Conservation (phyloP, 1,140 invertebrate genomes). For the Prorops nasuta region DNA sequence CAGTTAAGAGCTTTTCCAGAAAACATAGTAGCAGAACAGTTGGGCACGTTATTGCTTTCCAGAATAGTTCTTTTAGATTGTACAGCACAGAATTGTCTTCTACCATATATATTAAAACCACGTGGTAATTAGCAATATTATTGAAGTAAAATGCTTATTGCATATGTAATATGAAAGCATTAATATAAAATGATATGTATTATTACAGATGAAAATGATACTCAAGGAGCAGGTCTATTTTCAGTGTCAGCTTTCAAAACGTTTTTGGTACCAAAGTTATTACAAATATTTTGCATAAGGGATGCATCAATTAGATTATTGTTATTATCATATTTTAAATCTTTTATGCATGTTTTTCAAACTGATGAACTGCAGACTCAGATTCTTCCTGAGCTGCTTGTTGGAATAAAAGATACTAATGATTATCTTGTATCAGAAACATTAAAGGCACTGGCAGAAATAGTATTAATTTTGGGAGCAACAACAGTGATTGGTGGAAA, state of each 20-base stretch:
- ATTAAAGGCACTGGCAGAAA: slow-evolving; percentile 72
- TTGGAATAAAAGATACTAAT: slow-evolving; percentile 80
- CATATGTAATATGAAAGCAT: neutral
- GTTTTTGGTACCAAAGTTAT: slow-evolving; percentile 69
- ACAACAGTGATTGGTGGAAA: slow-evolving; percentile 78
- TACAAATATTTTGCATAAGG: slow-evolving; percentile 75
- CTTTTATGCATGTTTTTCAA: slow-evolving; percentile 68
- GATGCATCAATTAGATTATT: slow-evolving; percentile 73
- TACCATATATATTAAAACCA: slow-evolving; percentile 74
- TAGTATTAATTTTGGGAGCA: slow-evolving; percentile 80
- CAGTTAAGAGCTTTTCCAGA: slow-evolving; percentile 72
- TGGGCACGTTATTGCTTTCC: slow-evolving; percentile 73
- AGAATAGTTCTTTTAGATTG: slow-evolving; percentile 78
- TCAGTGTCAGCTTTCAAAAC: slow-evolving; percentile 65
- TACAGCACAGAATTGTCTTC: slow-evolving; percentile 71
- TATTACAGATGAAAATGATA: slow-evolving; percentile 51
- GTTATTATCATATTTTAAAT: slow-evolving; percentile 69
- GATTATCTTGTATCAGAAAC: slow-evolving; percentile 78
- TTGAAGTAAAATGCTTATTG: neutral
- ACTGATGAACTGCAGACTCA: slow-evolving; percentile 67
- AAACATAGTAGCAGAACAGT: slow-evolving; percentile 73
- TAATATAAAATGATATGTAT: neutral
- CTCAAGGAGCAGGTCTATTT: slow-evolving; percentile 59
- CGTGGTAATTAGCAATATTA: slow-evolving; percentile 42
- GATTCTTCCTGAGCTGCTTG: slow-evolving; percentile 75